Evolutionary conservation across 1,140 invertebrate genomes (phyloP), one percentile per base, ranked within the genome.

Genomic region (Aphelenchoides besseyi): DNA sequence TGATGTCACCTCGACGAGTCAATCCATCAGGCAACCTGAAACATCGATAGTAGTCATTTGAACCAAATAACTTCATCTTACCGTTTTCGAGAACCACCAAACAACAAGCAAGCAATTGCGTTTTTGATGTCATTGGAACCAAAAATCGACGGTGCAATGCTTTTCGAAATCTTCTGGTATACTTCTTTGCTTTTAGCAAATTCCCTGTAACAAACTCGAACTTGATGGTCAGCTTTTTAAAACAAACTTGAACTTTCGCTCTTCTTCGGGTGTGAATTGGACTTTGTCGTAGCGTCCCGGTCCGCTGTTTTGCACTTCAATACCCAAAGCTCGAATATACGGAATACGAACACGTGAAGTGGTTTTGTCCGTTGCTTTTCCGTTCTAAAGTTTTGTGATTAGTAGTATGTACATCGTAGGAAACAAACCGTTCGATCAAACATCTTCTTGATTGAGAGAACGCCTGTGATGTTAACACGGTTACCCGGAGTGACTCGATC

Each of bases 401-500:
- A 33, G 55, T 8, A 12, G 5, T 8, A 33, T 55, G 16, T n/a
- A n/a, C n/a, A 61, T 1, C n/a, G 30, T n/a, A 66, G 2, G 36
- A n/a, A 2, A 12, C 33, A 3, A 26, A 77, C 74, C 74, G 64
- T 26, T 32, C 77, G 76, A 48, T 59, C 52, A 68, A 75, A 74
- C 2, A 75, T 69, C 68, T 74, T 74, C 36, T 95, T 96, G 71
- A 99, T 98, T 0, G 92, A 97, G 86, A 92, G 98, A 79, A 99
- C 92, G 26, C 97, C 97, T 57, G 96, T 88, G 57, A 98, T 90
- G 3, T 91, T 90, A 9, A 98, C 92, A 74, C 93, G 88, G 83
- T 98, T 98, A 0, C 97, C 97, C 48, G 97, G 97, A 0, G 97
- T 94, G 37, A 95, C 91, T 83, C 90, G 89, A 84, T 99, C 97